Conservation (phyloP, 2,113 vertebrate genomes). For the Serilophus lunatus region DNA sequence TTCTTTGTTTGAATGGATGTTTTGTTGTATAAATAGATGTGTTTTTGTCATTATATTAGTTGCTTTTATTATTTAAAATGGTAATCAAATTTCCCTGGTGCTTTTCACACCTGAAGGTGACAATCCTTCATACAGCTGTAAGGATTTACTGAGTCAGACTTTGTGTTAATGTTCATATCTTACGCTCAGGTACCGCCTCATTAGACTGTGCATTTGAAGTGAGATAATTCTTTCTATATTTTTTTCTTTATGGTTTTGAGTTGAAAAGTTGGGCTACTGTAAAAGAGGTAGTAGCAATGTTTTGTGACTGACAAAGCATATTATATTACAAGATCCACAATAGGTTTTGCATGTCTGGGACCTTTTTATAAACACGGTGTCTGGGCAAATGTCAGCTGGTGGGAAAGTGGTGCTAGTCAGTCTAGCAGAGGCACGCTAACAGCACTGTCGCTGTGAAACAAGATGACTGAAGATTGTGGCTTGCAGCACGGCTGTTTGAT, state of each 20-base stretch:
- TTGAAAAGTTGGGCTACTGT: background rate
- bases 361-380: background rate
- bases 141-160: background rate
- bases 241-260: background rate
- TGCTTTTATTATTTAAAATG: conserved; percentile 14
- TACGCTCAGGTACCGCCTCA: background rate
- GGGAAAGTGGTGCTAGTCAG: background rate
- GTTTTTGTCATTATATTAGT: background rate
- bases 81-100: background rate
- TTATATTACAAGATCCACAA: background rate
- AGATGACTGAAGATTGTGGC: background rate
- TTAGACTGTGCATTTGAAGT: background rate
- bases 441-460: background rate
- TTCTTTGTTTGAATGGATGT: conserved; percentile 27
- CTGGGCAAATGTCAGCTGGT: background rate
- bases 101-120: background rate
- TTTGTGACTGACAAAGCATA: background rate
- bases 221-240: background rate
- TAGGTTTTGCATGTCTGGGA: background rate
- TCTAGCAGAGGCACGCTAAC: background rate
- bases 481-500: background rate
- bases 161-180: background rate
- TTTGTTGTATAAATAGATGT: conserved; percentile 15
- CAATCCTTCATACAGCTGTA: background rate
- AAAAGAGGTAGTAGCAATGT: background rate